Conservation (phyloP, 2,113 vertebrate species). For the Psittacula cyanocephala region DNA sequence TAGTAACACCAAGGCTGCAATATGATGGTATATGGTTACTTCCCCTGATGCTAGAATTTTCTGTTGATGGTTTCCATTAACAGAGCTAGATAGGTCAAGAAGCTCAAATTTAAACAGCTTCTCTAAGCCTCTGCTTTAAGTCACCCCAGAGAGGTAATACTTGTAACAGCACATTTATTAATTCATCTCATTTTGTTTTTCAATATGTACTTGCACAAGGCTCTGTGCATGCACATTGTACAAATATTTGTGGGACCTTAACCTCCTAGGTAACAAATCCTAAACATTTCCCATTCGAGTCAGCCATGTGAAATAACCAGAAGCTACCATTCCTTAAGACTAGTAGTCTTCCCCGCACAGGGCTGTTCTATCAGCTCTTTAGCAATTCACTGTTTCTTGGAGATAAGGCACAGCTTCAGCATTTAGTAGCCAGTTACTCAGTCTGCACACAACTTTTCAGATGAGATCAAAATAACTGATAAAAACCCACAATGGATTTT, state of each 20-base stretch:
- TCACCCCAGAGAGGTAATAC: neutral
- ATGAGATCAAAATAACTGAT: neutral
- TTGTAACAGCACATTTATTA: neutral
- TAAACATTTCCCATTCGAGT: neutral
- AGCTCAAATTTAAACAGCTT: neutral
- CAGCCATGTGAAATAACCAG: neutral
- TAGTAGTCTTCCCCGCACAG: neutral
- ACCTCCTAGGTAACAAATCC: neutral
- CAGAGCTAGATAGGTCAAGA: neutral
- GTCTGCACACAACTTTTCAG: neutral
- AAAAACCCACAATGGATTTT: neutral
- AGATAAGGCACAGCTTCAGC: neutral
- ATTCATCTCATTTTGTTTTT: neutral
- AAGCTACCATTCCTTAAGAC: neutral
- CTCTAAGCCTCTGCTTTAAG: neutral
- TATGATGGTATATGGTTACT: neutral
- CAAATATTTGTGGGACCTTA: neutral
- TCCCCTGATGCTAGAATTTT: neutral
- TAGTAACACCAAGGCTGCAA: neutral
- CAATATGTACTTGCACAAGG: neutral
- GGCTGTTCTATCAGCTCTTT: neutral
- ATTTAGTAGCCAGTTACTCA: neutral
- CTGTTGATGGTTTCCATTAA: neutral
- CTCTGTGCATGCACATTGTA: neutral
- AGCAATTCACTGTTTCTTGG: neutral